These are phyloP conservation scores for Phenacoccus solenopsis DNA, from an alignment of 1,140 invertebrate genomes.

Conservation along the genomic window DNA sequence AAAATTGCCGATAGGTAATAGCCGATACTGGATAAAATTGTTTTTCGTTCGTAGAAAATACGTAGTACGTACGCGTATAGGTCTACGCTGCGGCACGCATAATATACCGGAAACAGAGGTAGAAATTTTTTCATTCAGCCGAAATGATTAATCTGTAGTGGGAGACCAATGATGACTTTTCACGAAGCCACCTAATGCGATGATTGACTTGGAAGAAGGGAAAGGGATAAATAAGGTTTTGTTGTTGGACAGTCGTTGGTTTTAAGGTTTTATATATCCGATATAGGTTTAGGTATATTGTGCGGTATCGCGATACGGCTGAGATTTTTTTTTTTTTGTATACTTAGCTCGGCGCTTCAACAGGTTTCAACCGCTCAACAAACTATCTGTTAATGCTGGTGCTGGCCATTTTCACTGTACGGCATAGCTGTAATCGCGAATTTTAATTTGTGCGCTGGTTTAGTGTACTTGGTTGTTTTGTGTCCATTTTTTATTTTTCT, in stretches of 20 bases:
- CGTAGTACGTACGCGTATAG: no score
- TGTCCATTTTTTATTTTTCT: not conserved
- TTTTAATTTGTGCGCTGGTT: not conserved
- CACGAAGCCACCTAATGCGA: not conserved
- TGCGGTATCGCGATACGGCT: not conserved
- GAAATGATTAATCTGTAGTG: not conserved
- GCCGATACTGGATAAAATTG: not conserved
- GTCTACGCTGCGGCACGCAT: no score
- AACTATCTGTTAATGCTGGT: not conserved
- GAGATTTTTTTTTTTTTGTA: constrained; percentile 1
- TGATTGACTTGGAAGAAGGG: not conserved
- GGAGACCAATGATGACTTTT: constrained; percentile 1
- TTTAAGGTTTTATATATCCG: not conserved
- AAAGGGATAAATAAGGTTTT: constrained; percentile 3
- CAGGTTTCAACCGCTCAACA: not conserved
- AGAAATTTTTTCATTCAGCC: not conserved
- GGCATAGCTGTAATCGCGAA: not conserved
- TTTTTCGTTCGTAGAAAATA: not conserved
- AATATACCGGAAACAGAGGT: not conserved
- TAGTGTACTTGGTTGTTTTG: not conserved
- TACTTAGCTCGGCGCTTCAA: not conserved
- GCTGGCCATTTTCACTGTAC: not conserved
- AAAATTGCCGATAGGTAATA: no score
- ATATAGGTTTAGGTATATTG: constrained; percentile 3
- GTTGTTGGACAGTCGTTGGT: not conserved